Conservation (phyloP, 2,888 invertebrate genomes). For the Ectemnius cavifrons region DNA sequence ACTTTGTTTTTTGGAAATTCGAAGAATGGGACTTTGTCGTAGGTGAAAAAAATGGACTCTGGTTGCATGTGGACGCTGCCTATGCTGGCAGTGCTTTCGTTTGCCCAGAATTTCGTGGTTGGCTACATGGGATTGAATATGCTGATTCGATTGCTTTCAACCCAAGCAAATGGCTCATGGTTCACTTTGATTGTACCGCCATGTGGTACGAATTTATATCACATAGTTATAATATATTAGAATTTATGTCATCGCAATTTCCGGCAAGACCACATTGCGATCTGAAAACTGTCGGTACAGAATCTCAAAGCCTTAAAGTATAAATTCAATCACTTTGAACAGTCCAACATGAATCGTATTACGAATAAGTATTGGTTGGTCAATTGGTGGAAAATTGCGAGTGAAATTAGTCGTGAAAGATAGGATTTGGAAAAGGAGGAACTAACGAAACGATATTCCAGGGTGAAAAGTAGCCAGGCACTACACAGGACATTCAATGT, state of each 20-base stretch:
- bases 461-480: conserved; percentile 95
- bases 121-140: conserved; percentile 93
- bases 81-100: conserved; percentile 98
- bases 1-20: not conserved
- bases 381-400: not conserved
- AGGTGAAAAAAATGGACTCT: conserved; percentile 89
- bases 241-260: conserved; percentile 51
- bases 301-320: too few relatives aligned
- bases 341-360: too few relatives aligned
- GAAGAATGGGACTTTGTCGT: not conserved
- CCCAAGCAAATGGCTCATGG: conserved; percentile 99
- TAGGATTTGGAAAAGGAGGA: not conserved
- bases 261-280: conserved; percentile 28
- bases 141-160: conserved; percentile 98
- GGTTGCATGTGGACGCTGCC: conserved; percentile 98
- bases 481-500: conserved; percentile 98
- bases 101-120: conserved; percentile 95
- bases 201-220: conserved; percentile 89
- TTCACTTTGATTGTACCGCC: conserved; percentile 99
- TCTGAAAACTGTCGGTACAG: too few relatives aligned
- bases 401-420: conserved; percentile 10
- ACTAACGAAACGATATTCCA: conserved; percentile 75
- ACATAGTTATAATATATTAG: not conserved
- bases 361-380: too few relatives aligned
- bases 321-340: too few relatives aligned